Evolutionary conservation across 2,888 invertebrate species (phyloP), one percentile per base, ranked within the genome.

Genomic region (Catocala sponsa): DNA sequence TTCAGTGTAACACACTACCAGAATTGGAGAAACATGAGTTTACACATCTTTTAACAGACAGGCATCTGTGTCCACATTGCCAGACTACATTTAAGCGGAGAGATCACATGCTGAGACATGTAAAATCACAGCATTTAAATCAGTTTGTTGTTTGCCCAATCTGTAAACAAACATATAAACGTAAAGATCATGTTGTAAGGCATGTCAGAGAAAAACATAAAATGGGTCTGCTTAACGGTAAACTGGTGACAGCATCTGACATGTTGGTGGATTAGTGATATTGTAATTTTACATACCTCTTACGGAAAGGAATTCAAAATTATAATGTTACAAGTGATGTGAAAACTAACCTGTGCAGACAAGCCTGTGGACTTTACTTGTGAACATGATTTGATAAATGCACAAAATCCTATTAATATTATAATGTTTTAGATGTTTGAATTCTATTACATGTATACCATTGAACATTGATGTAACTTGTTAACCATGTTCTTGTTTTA

Each of bases 61-160:
- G 83, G 5, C 89, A 90, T 44, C 5, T 74, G 0, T 91, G 91
- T 42, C 70, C 79, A 0, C 82, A 86, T 5, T 91, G 91, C 55
- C 66, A 80, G 0, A 76, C 80, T 0, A 76, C 79, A 0, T 91
- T 89, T 49, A 91, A 90, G 42, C 64, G 91, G 0, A 63, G 84
- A 6, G 91, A 91, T 54, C 91, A 91, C 41, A 87, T 91, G 88
- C 38, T 88, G 0, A 72, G 91, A 4, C 91, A 91, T 55, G 66
- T 88, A 0, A 89, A 88, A 33, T 84, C 88, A 0, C 81, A 85
- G 46, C 91, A 91, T 71, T 66, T 87, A 12, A 86, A 87, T 4
- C 72, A 83, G 33, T 65, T 72, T 5, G 79, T 83, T 0, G 65
- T 68, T 0, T 91, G 91, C 55, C 88, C 88, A 0, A 53, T 90